A percentile compares a stretch with the other conserved stretches of the same genome.
These are phyloP conservation scores for Nettapus auritus DNA, from an alignment of 2,113 vertebrate genomes.

Conservation along the genomic window DNA sequence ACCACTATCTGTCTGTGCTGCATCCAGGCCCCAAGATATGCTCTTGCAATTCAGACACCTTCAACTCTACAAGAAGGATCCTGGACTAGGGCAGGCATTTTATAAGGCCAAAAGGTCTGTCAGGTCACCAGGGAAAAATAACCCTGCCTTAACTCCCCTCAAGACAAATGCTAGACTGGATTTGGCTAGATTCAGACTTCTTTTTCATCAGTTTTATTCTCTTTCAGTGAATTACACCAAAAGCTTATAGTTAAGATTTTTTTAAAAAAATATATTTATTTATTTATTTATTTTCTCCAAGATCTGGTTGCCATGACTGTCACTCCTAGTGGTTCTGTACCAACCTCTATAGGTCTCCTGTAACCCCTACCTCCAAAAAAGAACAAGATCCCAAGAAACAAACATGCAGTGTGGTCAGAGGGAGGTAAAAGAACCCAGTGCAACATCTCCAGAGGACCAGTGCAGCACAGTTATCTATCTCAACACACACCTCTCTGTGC, in stretches of 20 bases:
- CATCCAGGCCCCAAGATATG: background rate
- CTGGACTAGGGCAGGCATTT: background rate
- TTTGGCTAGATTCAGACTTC: background rate
- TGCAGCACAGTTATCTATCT: background rate
- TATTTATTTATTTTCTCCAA: background rate
- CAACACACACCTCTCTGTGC: background rate
- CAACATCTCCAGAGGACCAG: background rate
- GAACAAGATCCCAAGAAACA: background rate
- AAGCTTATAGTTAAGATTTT: background rate
- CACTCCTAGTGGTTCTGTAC: background rate
- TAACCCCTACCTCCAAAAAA: background rate
- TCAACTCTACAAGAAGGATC: background rate
- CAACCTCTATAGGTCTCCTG: background rate
- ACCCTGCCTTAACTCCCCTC: background rate
- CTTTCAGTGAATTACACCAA: background rate
- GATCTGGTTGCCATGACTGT: background rate
- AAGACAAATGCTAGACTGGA: background rate
- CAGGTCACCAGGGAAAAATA: background rate
- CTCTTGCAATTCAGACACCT: background rate
- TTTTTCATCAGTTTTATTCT: background rate
- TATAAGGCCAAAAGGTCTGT: background rate
- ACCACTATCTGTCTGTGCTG: background rate
- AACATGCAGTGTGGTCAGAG: background rate
- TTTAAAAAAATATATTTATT: too few species aligned
- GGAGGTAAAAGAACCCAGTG: background rate